phyloP scores from a whole-genome alignment of 2,797 vertebrate species.

The Phaenicophaeus curvirostris region DNA sequence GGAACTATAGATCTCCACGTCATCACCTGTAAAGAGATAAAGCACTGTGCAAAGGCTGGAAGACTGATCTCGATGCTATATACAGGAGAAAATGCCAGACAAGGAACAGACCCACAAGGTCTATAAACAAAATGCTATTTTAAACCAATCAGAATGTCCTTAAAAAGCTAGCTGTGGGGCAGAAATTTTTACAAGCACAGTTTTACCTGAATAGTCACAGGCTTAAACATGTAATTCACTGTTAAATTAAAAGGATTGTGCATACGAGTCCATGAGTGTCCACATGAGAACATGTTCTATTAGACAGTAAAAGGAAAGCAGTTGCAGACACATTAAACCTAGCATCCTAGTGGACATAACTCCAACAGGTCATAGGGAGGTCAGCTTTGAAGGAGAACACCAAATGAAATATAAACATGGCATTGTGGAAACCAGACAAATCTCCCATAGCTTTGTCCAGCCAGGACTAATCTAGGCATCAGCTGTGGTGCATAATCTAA shows the following conservation, averaged over 20 bases:
- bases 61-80: background rate
- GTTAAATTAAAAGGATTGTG: background rate
- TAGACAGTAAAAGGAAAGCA: conserved; percentile 30
- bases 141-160: background rate
- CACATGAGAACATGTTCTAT: conserved; percentile 13
- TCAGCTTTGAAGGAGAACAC: conserved; percentile 86
- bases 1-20: background rate
- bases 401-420: conserved; percentile 92
- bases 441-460: conserved; percentile 85
- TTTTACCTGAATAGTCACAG: background rate
- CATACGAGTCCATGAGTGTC: background rate
- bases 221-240: background rate
- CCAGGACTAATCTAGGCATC: conserved; percentile 94
- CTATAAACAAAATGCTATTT: background rate
- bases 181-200: background rate
- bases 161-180: background rate
- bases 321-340: conserved; percentile 50
- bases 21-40: background rate
- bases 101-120: background rate
- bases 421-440: conserved; percentile 85
- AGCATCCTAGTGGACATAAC: conserved; percentile 81
- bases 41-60: background rate
- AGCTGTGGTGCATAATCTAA: conserved; percentile 92
- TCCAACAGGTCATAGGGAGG: conserved; percentile 85
- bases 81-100: background rate